phyloP scores from a whole-genome alignment of 2,113 vertebrate genomes.

The Rhinopomastus cyanomelas region DNA sequence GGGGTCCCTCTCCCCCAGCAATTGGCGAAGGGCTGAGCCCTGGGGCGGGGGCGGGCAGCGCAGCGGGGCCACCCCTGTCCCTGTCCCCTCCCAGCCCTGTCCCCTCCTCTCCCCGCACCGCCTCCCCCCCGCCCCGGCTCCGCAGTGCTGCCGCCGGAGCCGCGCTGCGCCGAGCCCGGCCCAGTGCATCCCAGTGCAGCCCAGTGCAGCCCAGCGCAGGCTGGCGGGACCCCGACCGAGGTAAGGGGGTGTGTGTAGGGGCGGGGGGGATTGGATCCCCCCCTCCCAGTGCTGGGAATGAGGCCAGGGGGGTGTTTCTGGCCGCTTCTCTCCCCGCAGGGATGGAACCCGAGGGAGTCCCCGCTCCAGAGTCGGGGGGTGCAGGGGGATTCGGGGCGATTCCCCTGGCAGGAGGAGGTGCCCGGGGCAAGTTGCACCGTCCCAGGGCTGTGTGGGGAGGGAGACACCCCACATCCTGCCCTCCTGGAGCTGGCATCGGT shows the following conservation, averaged over 20 bases:
- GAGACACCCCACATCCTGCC: neutral
- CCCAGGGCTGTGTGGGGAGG: neutral
- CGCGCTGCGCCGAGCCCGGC: neutral
- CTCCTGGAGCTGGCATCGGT: neutral
- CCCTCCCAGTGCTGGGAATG: neutral
- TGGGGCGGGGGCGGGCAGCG: neutral
- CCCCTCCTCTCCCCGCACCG: no score
- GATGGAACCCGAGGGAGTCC: no score
- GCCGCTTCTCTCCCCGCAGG: neutral
- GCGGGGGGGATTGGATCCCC: neutral
- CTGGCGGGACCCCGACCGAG: neutral
- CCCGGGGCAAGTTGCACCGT: neutral
- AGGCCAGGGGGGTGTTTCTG: neutral
- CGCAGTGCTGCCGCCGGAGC: conserved; percentile 28
- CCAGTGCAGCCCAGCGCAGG: neutral
- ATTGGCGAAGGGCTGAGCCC: neutral
- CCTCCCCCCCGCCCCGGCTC: neutral
- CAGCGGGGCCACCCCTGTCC: neutral
- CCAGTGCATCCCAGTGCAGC: neutral
- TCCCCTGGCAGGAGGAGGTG: neutral
- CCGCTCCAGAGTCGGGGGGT: neutral
- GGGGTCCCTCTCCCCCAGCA: neutral
- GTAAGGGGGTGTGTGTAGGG: neutral
- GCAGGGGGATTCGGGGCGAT: neutral
- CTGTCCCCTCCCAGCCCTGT: neutral